Evolutionary conservation across 2,888 invertebrate genomes (phyloP).

Genomic region (Rambutsinella grinnellia): DNA sequence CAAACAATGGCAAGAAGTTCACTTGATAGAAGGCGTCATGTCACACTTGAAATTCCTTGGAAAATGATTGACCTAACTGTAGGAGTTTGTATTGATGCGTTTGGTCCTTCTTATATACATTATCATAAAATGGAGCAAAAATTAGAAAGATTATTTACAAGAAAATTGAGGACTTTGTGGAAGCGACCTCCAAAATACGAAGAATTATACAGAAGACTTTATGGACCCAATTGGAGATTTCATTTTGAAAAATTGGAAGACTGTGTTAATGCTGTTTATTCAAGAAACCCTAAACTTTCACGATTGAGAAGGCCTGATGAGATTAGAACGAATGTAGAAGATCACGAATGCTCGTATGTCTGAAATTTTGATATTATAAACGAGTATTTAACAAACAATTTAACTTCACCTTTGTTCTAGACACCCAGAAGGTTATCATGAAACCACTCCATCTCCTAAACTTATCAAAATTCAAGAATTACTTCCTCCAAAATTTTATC

Average conservation of each 20-base stretch:
- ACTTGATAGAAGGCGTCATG: conserved; percentile 5
- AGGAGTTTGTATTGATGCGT: conserved; percentile 41
- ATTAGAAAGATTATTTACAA: conserved; percentile 54
- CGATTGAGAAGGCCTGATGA: conserved; percentile 42
- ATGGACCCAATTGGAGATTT: conserved; percentile 49
- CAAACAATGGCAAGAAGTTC: neutral
- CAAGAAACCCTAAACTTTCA: conserved; percentile 34
- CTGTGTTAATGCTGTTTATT: conserved; percentile 50
- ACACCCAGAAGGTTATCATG: neutral
- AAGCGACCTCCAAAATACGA: conserved; percentile 22
- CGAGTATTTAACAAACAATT: neutral
- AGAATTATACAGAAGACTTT: conserved; percentile 44
- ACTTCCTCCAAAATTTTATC: neutral
- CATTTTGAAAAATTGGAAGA: conserved; percentile 50
- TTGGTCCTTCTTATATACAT: conserved; percentile 45
- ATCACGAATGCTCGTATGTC: neutral
- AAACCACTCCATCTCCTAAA: too few relatives aligned
- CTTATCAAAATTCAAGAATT: neutral
- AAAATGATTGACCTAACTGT: conserved; percentile 56
- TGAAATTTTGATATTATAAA: neutral
- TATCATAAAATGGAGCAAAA: conserved; percentile 59
- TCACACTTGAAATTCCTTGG: conserved; percentile 50
- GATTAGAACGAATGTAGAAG: neutral
- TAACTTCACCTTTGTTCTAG: neutral
- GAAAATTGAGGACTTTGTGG: conserved; percentile 50